These are phyloP conservation scores for Platynereis dumerilii DNA, from an alignment of 2,888 invertebrate genomes.

Conservation along the genomic window DNA sequence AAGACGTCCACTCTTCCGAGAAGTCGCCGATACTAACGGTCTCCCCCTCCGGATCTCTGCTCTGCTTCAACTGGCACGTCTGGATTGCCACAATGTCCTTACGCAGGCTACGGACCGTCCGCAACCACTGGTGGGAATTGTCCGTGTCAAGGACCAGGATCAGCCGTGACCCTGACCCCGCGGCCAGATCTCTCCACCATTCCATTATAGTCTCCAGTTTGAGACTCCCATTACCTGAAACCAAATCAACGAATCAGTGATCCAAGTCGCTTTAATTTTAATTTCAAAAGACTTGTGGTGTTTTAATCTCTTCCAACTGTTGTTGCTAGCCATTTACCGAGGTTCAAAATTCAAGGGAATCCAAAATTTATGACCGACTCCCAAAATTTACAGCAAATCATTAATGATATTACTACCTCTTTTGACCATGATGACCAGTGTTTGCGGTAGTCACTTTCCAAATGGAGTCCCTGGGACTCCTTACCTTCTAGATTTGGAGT, in stretches of 20 bases:
- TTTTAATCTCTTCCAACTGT: no score
- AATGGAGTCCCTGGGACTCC: no score
- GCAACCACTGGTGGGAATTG: slow-evolving; percentile 56
- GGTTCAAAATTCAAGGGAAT: no score
- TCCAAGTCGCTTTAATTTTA: no score
- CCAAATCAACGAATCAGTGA: slow-evolving; percentile 3
- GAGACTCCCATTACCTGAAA: slow-evolving; percentile 49
- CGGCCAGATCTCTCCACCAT: slow-evolving; percentile 54
- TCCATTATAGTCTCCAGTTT: slow-evolving; percentile 51
- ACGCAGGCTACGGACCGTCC: slow-evolving; percentile 38
- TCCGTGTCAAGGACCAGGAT: slow-evolving; percentile 57
- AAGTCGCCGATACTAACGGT: slow-evolving; percentile 49
- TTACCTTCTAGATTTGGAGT: no score
- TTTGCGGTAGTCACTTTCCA: no score
- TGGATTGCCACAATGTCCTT: slow-evolving; percentile 54
- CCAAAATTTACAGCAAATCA: no score
- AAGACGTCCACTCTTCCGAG: slow-evolving; percentile 55
- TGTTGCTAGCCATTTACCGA: no score
- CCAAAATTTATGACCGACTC: no score
- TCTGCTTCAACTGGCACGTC: slow-evolving; percentile 46
- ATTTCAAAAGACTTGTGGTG: no score
- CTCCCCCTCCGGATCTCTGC: slow-evolving; percentile 38
- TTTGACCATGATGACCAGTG: no score
- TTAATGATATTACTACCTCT: no score
- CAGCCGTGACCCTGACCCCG: slow-evolving; percentile 53